phyloP scores from a whole-genome alignment of 2,113 vertebrate species.

The Tragelaphus scriptus region DNA sequence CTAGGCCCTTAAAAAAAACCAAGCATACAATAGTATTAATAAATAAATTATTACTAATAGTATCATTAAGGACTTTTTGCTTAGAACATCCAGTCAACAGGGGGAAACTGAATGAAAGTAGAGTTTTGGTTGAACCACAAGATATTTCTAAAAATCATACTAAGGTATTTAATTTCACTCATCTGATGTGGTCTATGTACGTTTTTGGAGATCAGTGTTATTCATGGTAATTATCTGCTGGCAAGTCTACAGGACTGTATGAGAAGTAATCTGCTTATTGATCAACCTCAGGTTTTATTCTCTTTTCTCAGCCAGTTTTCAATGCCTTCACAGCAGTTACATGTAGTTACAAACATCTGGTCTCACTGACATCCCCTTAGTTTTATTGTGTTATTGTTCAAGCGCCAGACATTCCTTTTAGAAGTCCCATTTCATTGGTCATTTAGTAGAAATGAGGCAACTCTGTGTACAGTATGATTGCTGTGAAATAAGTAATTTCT shows the following conservation, averaged over 20 bases:
- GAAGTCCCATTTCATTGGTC: constrained; percentile 64
- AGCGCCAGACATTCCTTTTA: constrained; percentile 53
- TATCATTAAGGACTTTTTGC: background rate
- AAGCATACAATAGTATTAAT: background rate
- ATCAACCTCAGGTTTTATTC: constrained; percentile 38
- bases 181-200: background rate
- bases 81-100: background rate
- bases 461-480: constrained; percentile 37
- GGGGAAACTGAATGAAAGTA: background rate
- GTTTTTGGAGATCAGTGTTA: constrained; percentile 25
- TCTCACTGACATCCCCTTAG: constrained; percentile 45
- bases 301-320: background rate
- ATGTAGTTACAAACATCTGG: constrained; percentile 74
- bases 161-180: background rate
- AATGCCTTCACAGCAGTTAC: background rate
- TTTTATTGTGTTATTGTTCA: constrained; percentile 56
- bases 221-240: background rate
- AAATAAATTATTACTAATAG: background rate
- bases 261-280: constrained; percentile 23
- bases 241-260: background rate
- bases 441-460: constrained; percentile 63
- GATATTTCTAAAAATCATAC: background rate
- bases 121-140: background rate
- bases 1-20: background rate
- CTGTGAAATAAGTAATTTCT: constrained; percentile 51